Evolutionary conservation across 1,140 invertebrate species (phyloP), one percentile per base, ranked within the genome.

Genomic region (Temnothorax nylanderi): DNA sequence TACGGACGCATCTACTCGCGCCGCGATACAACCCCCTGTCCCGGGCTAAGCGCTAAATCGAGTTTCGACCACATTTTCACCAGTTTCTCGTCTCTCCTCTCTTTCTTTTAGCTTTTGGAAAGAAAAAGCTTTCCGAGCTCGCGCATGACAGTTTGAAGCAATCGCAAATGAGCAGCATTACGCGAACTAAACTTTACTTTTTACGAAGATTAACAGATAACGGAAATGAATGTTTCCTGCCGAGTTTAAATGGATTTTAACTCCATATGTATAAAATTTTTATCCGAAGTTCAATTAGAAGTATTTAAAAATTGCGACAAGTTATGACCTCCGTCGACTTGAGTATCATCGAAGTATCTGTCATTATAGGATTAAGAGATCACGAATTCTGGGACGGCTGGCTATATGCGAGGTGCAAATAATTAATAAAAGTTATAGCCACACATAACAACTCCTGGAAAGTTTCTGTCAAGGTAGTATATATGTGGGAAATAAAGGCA

Each of bases 1-100:
- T 90, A 75, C 77, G 75, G 87, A 58, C 74, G 84, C 84, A 85
- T 91, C 26, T 89, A 76, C 87, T 89, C 76, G 64, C 87, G 65
- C 87, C 62, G 67, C 65, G 77, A 77, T 86, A 69, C 80, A 67
- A 71, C 82, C 56, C 85, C 37, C 26, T 26, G 26, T 21, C 44
- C 2, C 34, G 1, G 37, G 54, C 13, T 60, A 47, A 82, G 47
- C 64, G 72, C 32, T 65, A 85, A 85, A 76, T 76, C 72, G 54
- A 62, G 47, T 76, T 54, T 76, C 26, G 58, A 41, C 47, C 32
- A 26, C 37, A 49, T 60, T 85, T 85, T 62, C 41, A n/a, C 2
- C 56, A 5, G 18, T 58, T 47, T 56, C 41, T 18, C 13, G 3
- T 18, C 21, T 5, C 21, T 47, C 13, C 65, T 13, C 58, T 49